These are phyloP conservation scores for Sebastes fasciatus DNA, from an alignment of 2,113 vertebrate genomes.

Conservation along the genomic window DNA sequence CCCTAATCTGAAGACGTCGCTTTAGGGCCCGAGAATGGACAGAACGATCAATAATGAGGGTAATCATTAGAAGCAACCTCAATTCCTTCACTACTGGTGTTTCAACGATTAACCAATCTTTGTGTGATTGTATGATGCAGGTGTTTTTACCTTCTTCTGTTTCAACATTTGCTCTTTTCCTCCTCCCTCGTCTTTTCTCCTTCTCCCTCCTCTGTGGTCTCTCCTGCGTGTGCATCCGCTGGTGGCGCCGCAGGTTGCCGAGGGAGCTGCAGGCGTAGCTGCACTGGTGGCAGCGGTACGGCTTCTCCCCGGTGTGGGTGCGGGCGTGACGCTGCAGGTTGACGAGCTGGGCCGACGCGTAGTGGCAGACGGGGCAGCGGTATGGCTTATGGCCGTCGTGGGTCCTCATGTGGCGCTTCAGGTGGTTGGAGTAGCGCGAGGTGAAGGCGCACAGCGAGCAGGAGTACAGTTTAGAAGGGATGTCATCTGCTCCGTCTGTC, in stretches of 20 bases:
- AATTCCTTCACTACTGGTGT: background rate
- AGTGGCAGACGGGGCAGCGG: constrained; percentile 92
- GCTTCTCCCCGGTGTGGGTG: constrained; percentile 97
- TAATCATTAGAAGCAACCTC: background rate
- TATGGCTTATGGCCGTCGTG: constrained; percentile 97
- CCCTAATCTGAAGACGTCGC: no score
- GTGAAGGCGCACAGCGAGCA: constrained; percentile 94
- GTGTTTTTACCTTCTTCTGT: constrained; percentile 42
- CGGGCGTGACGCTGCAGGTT: constrained; percentile 96
- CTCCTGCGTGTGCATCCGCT: constrained; percentile 90
- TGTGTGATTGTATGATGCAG: background rate
- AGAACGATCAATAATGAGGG: background rate
- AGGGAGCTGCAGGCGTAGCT: constrained; percentile 95
- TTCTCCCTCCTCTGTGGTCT: constrained; percentile 81
- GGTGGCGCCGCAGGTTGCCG: constrained; percentile 95
- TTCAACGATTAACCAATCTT: background rate
- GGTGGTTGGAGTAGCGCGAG: constrained; percentile 96
- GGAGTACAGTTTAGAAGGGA: constrained; percentile 84
- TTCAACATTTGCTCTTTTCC: constrained; percentile 32
- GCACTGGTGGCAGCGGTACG: constrained; percentile 91
- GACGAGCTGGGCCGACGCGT: constrained; percentile 95
- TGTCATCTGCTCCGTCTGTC: background rate
- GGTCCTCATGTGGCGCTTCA: constrained; percentile 96
- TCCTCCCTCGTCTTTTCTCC: constrained; percentile 48
- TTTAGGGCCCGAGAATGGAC: no score